phyloP scores from a whole-genome alignment of 2,888 invertebrate species.

The Andrena fulva region DNA sequence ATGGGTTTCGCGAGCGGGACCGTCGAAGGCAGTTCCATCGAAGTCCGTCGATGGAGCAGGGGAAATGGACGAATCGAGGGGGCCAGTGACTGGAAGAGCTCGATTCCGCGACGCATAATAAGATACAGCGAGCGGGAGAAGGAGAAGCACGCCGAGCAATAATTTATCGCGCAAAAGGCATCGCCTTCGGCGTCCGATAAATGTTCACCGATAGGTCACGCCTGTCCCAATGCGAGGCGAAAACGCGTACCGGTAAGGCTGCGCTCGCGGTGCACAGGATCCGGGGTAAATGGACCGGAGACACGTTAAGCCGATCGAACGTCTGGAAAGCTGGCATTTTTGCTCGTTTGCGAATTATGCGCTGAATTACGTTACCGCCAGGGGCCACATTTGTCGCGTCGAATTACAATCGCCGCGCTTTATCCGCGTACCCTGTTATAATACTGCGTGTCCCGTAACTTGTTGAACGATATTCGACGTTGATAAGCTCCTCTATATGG shows the following conservation, averaged over 20 bases:
- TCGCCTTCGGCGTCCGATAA: conserved; percentile 71
- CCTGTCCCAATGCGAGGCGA: conserved; percentile 70
- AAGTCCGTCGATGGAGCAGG: not conserved
- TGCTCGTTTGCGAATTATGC: conserved; percentile 50
- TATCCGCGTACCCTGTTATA: conserved; percentile 25
- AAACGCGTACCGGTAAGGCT: conserved; percentile 44
- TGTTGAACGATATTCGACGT: no score
- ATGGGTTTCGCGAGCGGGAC: conserved; percentile 1
- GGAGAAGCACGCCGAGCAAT: conserved; percentile 60
- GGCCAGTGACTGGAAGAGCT: conserved; percentile 31
- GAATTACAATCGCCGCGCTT: conserved; percentile 24
- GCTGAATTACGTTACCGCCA: conserved; percentile 37
- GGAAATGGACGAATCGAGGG: not conserved
- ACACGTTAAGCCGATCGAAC: conserved; percentile 14
- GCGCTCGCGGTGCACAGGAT: conserved; percentile 40
- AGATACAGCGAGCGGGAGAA: conserved; percentile 67
- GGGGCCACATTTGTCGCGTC: conserved; percentile 34
- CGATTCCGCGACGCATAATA: conserved; percentile 62
- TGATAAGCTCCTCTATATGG: no score
- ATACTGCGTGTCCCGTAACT: no score
- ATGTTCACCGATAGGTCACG: conserved; percentile 72
- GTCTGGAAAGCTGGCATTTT: conserved; percentile 26
- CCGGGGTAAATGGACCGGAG: conserved; percentile 21
- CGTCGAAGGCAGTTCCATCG: not conserved
- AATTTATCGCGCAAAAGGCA: conserved; percentile 75